These are phyloP conservation scores for Typhlichthys subterraneus DNA, from an alignment of 2,797 vertebrate species.

Conservation along the genomic window DNA sequence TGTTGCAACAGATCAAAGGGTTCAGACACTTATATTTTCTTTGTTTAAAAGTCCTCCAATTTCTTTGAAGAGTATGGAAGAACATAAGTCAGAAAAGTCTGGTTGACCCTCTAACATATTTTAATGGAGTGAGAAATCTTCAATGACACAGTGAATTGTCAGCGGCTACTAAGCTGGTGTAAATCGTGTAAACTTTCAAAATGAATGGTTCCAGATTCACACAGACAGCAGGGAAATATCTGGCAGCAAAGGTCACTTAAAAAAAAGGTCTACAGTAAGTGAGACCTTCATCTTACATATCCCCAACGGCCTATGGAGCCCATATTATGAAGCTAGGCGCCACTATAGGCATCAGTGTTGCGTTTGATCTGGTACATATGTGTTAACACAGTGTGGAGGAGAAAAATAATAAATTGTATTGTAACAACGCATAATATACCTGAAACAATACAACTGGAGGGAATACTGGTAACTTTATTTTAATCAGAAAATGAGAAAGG, in stretches of 20 bases:
- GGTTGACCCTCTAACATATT: constrained; percentile 6
- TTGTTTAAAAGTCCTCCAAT: not conserved
- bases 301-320: constrained; percentile 26
- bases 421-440: constrained; percentile 13
- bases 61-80: not conserved
- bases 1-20: constrained; percentile 9
- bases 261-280: constrained; percentile 25
- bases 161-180: constrained; percentile 8
- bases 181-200: constrained; percentile 27
- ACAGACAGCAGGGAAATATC: constrained; percentile 43
- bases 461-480: constrained; percentile 43
- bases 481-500: constrained; percentile 30
- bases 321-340: constrained; percentile 22
- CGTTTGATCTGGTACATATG: constrained; percentile 25
- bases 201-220: constrained; percentile 23
- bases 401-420: not conserved
- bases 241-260: constrained; percentile 50
- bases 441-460: constrained; percentile 31
- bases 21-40: not conserved
- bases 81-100: too few species aligned
- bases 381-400: constrained; percentile 8
- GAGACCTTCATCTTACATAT: constrained; percentile 38
- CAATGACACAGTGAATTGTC: not conserved
- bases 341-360: constrained; percentile 13
- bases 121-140: not conserved